A percentile compares a stretch with the other conserved stretches of the same genome.
These are phyloP conservation scores for Rallus limicola DNA, from an alignment of 2,113 vertebrate species.

Conservation along the genomic window DNA sequence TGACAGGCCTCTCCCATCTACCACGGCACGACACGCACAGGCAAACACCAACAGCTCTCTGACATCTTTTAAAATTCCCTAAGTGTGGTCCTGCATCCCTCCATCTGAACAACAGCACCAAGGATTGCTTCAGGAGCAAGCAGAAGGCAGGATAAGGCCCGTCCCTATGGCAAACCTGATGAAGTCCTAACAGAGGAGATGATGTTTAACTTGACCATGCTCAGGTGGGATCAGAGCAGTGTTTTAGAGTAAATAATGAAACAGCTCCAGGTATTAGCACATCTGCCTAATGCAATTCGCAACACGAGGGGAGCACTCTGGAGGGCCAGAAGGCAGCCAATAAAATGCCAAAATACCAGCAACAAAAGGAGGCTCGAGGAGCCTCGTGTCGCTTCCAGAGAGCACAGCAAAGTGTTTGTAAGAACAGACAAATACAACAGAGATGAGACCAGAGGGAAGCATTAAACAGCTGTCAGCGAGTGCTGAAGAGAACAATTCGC, in stretches of 20 bases:
- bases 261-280: background rate
- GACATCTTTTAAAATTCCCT: background rate
- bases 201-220: background rate
- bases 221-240: background rate
- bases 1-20: background rate
- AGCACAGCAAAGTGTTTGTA: background rate
- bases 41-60: background rate
- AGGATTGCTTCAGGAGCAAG: background rate
- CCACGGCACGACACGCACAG: background rate
- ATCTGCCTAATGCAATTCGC: background rate
- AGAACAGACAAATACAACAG: background rate
- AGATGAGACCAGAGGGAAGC: background rate
- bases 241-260: background rate
- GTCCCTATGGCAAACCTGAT: background rate
- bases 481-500: background rate
- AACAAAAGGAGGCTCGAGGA: background rate
- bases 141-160: background rate
- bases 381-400: background rate
- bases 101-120: background rate
- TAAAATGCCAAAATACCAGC: background rate
- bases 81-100: background rate
- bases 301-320: background rate
- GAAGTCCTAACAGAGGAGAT: background rate
- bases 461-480: background rate
- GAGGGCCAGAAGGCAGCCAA: background rate